Conservation (phyloP, 2,888 invertebrate species). For the Eurytoma adleriae region DNA sequence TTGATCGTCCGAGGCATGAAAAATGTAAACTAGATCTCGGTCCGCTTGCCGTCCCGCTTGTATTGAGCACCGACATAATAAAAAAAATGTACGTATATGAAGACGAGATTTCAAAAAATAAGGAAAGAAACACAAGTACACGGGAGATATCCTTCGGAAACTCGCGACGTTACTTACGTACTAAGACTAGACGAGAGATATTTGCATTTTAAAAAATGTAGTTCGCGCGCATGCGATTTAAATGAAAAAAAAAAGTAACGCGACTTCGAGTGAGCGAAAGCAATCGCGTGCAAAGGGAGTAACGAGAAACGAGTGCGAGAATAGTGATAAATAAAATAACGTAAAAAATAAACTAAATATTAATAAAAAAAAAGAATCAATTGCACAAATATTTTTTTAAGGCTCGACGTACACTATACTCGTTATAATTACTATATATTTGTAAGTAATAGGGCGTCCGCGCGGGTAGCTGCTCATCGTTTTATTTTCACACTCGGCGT, state of each 20-base stretch:
- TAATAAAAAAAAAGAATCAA: slow-evolving; percentile 49
- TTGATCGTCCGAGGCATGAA: slow-evolving; percentile 27
- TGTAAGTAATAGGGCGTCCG: slow-evolving; percentile 48
- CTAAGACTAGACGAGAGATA: slow-evolving; percentile 36
- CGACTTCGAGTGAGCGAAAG: slow-evolving; percentile 7
- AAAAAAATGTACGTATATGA: slow-evolving; percentile 18
- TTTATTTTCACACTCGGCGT: neutral
- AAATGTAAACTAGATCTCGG: slow-evolving; percentile 51
- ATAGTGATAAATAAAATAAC: slow-evolving; percentile 39
- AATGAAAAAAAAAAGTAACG: slow-evolving; percentile 15
- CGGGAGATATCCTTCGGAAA: slow-evolving; percentile 6
- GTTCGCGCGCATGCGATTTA: slow-evolving; percentile 26
- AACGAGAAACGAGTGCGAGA: slow-evolving; percentile 32
- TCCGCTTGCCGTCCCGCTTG: slow-evolving; percentile 59
- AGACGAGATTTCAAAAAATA: slow-evolving; percentile 11
- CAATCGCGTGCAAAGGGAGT: neutral
- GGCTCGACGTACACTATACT: slow-evolving; percentile 47
- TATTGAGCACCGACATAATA: slow-evolving; percentile 53
- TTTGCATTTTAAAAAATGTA: slow-evolving; percentile 40
- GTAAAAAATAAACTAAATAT: slow-evolving; percentile 22
- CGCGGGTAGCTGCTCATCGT: slow-evolving; percentile 27
- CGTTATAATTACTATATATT: slow-evolving; percentile 46
- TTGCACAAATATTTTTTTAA: slow-evolving; percentile 57
- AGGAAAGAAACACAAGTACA: slow-evolving; percentile 24
- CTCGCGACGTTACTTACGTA: slow-evolving; percentile 38